These are phyloP conservation scores for Huso huso DNA, from an alignment of 2,797 vertebrate species.

Conservation along the genomic window DNA sequence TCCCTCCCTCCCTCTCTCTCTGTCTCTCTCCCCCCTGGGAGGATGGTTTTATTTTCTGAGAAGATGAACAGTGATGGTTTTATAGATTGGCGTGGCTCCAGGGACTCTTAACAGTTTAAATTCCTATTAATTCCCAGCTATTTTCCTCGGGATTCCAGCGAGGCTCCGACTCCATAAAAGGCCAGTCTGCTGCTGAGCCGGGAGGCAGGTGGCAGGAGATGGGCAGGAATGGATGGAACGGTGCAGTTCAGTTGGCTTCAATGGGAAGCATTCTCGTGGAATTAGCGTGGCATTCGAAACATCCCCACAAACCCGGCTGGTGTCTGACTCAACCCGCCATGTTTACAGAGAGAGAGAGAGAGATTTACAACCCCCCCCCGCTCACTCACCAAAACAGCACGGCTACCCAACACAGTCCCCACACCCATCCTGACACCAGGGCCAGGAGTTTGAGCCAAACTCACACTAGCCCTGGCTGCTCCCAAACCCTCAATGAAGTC, in stretches of 20 bases:
- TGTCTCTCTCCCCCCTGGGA: no score
- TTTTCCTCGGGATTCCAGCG: background rate
- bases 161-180: conserved; percentile 12
- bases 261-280: conserved; percentile 28
- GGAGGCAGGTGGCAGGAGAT: conserved; percentile 1
- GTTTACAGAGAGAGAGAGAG: no score
- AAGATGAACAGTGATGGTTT: background rate
- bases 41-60: background rate
- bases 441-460: no score
- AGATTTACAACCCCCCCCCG: no score
- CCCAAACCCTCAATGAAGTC: no score
- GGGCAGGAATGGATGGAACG: conserved; percentile 15
- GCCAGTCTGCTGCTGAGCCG: background rate
- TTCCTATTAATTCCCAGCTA: conserved; percentile 1
- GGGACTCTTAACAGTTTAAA: background rate
- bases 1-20: no score
- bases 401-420: no score
- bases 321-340: no score
- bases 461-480: no score
- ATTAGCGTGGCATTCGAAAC: conserved; percentile 28
- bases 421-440: no score
- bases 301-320: background rate
- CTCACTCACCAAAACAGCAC: no score
- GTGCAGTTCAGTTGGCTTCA: background rate
- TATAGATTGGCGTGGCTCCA: background rate